Evolutionary conservation across 2,113 vertebrate species (phyloP), one percentile per base, ranked within the genome.

Genomic region (Pelecanus crispus): DNA sequence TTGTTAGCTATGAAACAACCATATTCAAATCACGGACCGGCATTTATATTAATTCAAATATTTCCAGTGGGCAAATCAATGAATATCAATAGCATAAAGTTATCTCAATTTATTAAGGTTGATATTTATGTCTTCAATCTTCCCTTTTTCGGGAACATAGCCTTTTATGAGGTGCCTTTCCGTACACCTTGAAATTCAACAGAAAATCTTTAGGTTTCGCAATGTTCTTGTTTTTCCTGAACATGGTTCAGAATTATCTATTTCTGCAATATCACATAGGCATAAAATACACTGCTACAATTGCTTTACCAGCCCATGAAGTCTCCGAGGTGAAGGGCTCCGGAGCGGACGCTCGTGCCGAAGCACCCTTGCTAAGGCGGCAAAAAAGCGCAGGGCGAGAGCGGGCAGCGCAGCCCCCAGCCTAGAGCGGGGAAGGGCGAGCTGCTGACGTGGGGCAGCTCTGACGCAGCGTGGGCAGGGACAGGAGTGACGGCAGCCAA

Each of bases 21-120:
- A 67, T 18, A 71, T 38, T 88, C 11, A 50, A 50, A 59, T 20
- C 13, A 83, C 2, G 5, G 22, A 38, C 2, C 61, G 3, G 17
- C 1, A 58, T 31, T 71, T 58, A 10, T 21, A 63, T 68, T 49
- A 72, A 55, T 10, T 71, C 9, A 63, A 50, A 61, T 44, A 66
- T 25, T 62, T n/a, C 19, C 15, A 74, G 4, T 17, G 11, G 3
- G 1, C 2, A 32, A 59, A 55, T 31, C 5, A 53, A 74, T 18
- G 26, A 32, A 40, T 29, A 73, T 1, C 0, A 3, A 25, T 8
- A 67, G 26, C 1, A 40, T 63, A 74, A 81, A 13, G 0, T 40
- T 61, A 74, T 44, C 11, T 40, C 32, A 34, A 53, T 62, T 32
- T 79, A 58, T 53, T 55, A 45, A 45, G 15, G 4, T 59, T 81